phyloP scores from a whole-genome alignment of 2,797 vertebrate genomes.

The Ambastaia sidthimunki region DNA sequence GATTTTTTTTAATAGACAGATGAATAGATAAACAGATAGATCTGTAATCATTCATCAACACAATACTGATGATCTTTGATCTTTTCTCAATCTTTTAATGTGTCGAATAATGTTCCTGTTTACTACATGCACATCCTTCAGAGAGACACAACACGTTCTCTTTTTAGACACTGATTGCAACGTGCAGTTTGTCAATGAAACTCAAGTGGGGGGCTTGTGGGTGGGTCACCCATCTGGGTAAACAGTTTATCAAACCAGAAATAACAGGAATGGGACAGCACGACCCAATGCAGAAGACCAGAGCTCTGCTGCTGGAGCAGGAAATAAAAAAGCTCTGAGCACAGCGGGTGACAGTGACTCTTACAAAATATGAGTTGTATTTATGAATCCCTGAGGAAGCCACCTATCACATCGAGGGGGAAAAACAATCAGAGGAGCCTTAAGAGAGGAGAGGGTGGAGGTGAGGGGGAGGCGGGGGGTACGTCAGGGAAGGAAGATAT shows the following conservation, averaged over 20 bases:
- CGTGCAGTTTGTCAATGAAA: slow-evolving; percentile 57
- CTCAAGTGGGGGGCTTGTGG: slow-evolving; percentile 50
- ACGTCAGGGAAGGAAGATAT: slow-evolving; percentile 67
- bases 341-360: slow-evolving; percentile 73
- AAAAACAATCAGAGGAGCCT: slow-evolving; percentile 70
- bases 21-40: too few relatives aligned
- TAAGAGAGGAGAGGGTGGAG: slow-evolving; percentile 45
- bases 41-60: neutral
- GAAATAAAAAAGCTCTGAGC: slow-evolving; percentile 72
- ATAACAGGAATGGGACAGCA: slow-evolving; percentile 69
- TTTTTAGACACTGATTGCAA: slow-evolving; percentile 67
- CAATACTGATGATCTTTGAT: neutral
- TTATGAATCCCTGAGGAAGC: slow-evolving; percentile 77
- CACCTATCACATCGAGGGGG: slow-evolving; percentile 68
- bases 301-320: slow-evolving; percentile 61
- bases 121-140: slow-evolving; percentile 69
- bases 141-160: slow-evolving; percentile 56
- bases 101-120: slow-evolving; percentile 26
- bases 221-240: slow-evolving; percentile 77
- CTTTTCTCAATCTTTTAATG: neutral
- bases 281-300: slow-evolving; percentile 57
- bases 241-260: slow-evolving; percentile 80
- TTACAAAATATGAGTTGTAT: slow-evolving; percentile 72
- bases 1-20: neutral
- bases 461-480: slow-evolving; percentile 41